Percentiles rank a stretch among this genome's conserved stretches.
phyloP scores from a whole-genome alignment of 2,888 invertebrate species.

The Chironomus tentans region DNA sequence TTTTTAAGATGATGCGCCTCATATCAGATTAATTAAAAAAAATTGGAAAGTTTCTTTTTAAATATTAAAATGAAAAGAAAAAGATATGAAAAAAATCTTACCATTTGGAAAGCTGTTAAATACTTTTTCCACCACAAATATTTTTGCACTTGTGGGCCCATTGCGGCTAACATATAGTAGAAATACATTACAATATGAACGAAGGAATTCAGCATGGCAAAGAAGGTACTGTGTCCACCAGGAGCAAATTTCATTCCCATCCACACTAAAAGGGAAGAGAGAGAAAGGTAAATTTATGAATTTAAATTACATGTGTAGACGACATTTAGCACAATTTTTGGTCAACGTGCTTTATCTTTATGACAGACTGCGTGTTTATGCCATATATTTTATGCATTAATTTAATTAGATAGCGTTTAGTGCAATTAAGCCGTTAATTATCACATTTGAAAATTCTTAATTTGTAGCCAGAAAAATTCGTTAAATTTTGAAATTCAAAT shows the following conservation, averaged over 20 bases:
- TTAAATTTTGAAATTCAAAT: no score
- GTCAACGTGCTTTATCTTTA: no score
- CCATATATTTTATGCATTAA: no score
- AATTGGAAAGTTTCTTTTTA: slow-evolving; percentile 5
- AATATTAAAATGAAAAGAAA: not conserved
- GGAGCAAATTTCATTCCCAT: slow-evolving; percentile 93
- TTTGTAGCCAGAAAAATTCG: no score
- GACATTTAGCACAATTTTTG: no score
- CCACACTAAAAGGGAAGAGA: slow-evolving; percentile 47
- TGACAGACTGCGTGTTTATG: no score
- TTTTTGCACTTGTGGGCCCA: slow-evolving; percentile 88
- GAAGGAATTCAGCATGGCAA: slow-evolving; percentile 85
- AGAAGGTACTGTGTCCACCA: slow-evolving; percentile 95
- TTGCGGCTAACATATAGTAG: slow-evolving; percentile 91
- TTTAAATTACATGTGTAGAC: no score
- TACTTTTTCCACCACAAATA: slow-evolving; percentile 98
- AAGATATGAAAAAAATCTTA: slow-evolving; percentile 44
- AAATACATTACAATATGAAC: slow-evolving; percentile 97
- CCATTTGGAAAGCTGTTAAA: slow-evolving; percentile 91
- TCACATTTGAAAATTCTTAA: no score
- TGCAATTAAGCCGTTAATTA: no score
- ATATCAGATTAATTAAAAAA: not conserved
- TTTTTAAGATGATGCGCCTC: no score
- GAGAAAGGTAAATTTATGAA: no score
- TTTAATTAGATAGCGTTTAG: no score